Percentiles rank a stretch among this genome's conserved stretches.
Conservation (phyloP, 92 coral and sea anemone species). For the Porites lobata region DNA sequence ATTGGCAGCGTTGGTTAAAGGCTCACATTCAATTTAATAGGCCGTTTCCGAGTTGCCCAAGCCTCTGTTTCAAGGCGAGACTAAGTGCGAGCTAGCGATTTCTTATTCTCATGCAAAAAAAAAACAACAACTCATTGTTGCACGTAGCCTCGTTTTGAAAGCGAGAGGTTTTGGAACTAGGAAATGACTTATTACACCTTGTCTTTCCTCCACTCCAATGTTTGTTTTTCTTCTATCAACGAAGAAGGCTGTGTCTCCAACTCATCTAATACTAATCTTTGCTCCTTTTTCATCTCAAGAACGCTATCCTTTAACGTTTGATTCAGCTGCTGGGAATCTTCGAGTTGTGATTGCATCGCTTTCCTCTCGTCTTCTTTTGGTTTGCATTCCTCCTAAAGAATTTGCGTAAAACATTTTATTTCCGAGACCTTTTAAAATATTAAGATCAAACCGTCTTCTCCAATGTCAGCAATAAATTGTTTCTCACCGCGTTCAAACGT, state of each 20-base stretch:
- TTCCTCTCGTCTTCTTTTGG: conserved; percentile 61
- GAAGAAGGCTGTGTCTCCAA: conserved; percentile 70
- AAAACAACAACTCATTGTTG: no score
- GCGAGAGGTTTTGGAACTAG: no score
- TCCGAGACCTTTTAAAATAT: background rate
- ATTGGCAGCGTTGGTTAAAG: no score
- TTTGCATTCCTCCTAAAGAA: conserved; percentile 81
- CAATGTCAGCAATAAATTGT: no score
- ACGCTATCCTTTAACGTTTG: conserved; percentile 57
- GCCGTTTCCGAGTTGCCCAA: no score
- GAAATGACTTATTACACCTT: background rate
- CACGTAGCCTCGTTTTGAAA: no score
- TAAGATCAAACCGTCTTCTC: no score
- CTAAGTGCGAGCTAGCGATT: no score
- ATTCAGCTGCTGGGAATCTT: conserved; percentile 60
- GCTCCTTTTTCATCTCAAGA: conserved; percentile 67
- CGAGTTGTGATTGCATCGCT: conserved; percentile 51
- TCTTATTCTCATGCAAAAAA: no score
- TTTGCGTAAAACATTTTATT: background rate
- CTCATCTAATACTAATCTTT: conserved; percentile 50
- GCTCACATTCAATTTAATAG: no score
- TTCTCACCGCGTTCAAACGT: conserved; percentile 75
- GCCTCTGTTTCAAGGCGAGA: no score
- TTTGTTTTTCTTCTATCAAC: conserved; percentile 70
- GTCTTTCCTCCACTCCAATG: conserved; percentile 72